phyloP scores from a whole-genome alignment of 2,888 invertebrate genomes.

The Cosmia pyralina region DNA sequence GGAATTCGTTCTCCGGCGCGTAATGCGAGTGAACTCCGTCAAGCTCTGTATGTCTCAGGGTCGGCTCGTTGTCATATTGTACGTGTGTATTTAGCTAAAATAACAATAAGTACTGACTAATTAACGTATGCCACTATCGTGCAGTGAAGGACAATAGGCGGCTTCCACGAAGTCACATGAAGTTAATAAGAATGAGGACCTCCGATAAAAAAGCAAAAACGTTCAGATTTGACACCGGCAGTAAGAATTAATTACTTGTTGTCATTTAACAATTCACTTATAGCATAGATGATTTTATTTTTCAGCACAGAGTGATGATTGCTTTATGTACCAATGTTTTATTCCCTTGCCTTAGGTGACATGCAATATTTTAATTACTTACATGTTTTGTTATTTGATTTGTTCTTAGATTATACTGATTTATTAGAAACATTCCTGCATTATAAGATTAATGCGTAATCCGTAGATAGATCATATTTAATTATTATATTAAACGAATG shows the following conservation, averaged over 20 bases:
- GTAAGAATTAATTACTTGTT: conserved; percentile 82
- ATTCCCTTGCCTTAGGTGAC: conserved; percentile 67
- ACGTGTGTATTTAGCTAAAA: conserved; percentile 42
- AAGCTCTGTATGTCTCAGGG: conserved; percentile 46
- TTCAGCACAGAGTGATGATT: conserved; percentile 81
- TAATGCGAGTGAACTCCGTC: conserved; percentile 27
- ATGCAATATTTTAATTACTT: conserved; percentile 48
- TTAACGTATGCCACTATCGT: conserved; percentile 74
- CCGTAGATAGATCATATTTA: conserved; percentile 30
- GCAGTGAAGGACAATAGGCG: conserved; percentile 86
- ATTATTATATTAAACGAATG: conserved; percentile 8
- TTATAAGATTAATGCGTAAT: conserved; percentile 39
- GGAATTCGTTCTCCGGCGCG: conserved; percentile 22
- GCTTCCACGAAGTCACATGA: conserved; percentile 90
- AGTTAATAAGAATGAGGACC: conserved; percentile 92
- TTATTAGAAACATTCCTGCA: conserved; percentile 34
- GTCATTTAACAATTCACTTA: conserved; percentile 62
- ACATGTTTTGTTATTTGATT: conserved; percentile 19
- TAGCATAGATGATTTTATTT: conserved; percentile 70
- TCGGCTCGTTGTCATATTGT: conserved; percentile 46
- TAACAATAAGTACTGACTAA: conserved; percentile 51
- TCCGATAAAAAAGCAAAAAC: conserved; percentile 90
- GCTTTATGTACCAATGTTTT: conserved; percentile 69
- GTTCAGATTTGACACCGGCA: conserved; percentile 92
- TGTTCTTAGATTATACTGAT: conserved; percentile 36